Percentiles rank a stretch among this genome's conserved stretches.
Evolutionary conservation across 2,888 invertebrate genomes (phyloP).

Genomic region (Cantharis flavilabris): DNA sequence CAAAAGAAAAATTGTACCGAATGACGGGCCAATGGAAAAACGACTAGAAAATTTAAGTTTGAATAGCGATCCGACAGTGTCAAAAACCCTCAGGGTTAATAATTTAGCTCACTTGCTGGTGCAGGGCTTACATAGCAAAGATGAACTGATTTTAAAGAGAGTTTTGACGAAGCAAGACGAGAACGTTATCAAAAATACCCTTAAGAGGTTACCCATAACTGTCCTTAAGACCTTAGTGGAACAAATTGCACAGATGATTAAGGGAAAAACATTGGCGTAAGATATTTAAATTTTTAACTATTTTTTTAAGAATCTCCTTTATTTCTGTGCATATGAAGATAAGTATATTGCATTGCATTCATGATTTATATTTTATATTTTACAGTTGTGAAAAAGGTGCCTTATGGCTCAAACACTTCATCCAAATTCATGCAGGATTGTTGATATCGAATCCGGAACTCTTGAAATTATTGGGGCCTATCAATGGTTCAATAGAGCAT

Average conservation of each 20-base stretch:
- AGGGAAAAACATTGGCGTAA: slow-evolving; percentile 71
- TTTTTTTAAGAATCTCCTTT: too few species aligned
- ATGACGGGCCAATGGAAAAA: slow-evolving; percentile 72
- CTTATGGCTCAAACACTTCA: slow-evolving; percentile 64
- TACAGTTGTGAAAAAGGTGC: slow-evolving; percentile 60
- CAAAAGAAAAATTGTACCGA: slow-evolving; percentile 48
- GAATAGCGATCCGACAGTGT: slow-evolving; percentile 59
- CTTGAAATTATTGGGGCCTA: slow-evolving; percentile 60
- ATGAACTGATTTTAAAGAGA: slow-evolving; percentile 71
- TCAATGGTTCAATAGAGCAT: slow-evolving; percentile 63
- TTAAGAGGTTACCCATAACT: slow-evolving; percentile 75
- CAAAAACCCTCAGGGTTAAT: slow-evolving; percentile 63
- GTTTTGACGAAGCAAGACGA: slow-evolving; percentile 73
- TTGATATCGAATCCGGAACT: slow-evolving; percentile 66
- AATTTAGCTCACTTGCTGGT: slow-evolving; percentile 81
- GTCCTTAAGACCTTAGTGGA: slow-evolving; percentile 73
- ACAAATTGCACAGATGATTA: slow-evolving; percentile 71
- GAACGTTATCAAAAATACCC: slow-evolving; percentile 72
- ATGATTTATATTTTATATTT: slow-evolving; percentile 8
- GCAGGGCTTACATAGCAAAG: slow-evolving; percentile 86
- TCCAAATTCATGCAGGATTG: slow-evolving; percentile 64
- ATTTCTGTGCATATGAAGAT: too few species aligned
- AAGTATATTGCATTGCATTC: too few species aligned
- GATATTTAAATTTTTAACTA: too few species aligned
- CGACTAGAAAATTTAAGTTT: slow-evolving; percentile 80